A percentile compares a stretch with the other conserved stretches of the same genome.
phyloP scores from a whole-genome alignment of 2,888 invertebrate species.

The Cybosia mesomella region DNA sequence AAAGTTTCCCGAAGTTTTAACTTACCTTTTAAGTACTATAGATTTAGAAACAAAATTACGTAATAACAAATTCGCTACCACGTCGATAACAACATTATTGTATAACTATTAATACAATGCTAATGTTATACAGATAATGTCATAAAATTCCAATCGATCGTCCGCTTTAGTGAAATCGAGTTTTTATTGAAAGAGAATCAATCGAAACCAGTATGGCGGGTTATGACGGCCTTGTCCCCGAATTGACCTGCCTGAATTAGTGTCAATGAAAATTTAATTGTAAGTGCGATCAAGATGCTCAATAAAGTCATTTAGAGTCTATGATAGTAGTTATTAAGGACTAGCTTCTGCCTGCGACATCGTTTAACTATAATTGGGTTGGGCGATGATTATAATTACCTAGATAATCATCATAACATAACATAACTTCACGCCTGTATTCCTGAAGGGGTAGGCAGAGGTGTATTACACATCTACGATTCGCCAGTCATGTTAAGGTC shows the following conservation, averaged over 20 bases:
- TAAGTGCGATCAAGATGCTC: conserved; percentile 32
- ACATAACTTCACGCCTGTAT: no score
- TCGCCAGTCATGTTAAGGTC: no score
- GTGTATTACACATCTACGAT: no score
- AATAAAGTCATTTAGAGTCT: conserved; percentile 4
- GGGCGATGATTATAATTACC: not conserved
- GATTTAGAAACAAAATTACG: conserved; percentile 5
- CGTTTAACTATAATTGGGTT: not conserved
- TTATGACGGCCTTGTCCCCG: conserved; percentile 54
- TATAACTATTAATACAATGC: conserved; percentile 15
- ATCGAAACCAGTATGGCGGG: conserved; percentile 26
- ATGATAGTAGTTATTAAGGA: not conserved
- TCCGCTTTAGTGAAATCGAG: conserved; percentile 28
- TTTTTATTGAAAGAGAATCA: conserved; percentile 34
- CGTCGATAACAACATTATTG: not conserved
- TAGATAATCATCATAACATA: no score
- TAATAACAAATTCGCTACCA: not conserved
- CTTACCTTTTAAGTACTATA: not conserved
- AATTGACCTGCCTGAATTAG: conserved; percentile 51
- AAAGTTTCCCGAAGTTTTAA: no score
- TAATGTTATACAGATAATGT: conserved; percentile 26
- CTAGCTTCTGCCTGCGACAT: not conserved
- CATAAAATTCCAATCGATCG: conserved; percentile 21
- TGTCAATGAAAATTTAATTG: conserved; percentile 61
- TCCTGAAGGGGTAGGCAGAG: no score